Percentiles rank a stretch among this genome's conserved stretches.
Evolutionary conservation across 1,140 invertebrate species (phyloP).

Genomic region (Lepidotrigona ventralis): DNA sequence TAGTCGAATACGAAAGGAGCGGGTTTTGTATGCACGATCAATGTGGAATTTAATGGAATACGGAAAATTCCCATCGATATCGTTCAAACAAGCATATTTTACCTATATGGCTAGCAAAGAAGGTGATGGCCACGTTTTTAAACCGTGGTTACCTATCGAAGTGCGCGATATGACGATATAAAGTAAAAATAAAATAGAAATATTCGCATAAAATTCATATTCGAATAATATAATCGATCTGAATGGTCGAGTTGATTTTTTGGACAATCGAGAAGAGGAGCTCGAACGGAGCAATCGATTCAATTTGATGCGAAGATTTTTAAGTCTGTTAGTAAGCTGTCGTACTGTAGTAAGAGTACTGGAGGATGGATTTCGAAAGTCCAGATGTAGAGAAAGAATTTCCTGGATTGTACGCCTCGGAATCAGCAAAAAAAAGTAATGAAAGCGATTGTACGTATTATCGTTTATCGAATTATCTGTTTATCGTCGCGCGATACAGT

Average conservation of each 20-base stretch:
- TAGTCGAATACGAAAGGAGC: constrained; percentile 61
- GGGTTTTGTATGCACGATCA: constrained; percentile 58
- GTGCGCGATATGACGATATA: neutral
- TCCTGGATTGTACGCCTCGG: constrained; percentile 91
- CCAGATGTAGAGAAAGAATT: constrained; percentile 95
- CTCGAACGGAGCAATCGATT: constrained; percentile 43
- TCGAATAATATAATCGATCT: constrained; percentile 19
- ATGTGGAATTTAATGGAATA: constrained; percentile 71
- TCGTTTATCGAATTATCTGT: neutral
- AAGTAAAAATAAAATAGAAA: neutral
- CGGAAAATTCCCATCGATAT: constrained; percentile 66
- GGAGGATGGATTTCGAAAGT: constrained; percentile 92
- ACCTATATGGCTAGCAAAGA: constrained; percentile 71
- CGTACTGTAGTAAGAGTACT: neutral
- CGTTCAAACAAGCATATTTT: constrained; percentile 73
- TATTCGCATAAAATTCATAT: neutral
- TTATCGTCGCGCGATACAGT: neutral
- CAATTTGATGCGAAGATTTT: constrained; percentile 21
- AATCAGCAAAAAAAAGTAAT: constrained; percentile 87
- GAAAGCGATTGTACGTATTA: constrained; percentile 91
- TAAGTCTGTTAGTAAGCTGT: constrained; percentile 5
- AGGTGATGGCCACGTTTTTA: constrained; percentile 64
- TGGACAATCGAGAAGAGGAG: constrained; percentile 21
- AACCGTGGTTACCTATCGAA: constrained; percentile 45
- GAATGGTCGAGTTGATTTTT: neutral